Conservation (phyloP, 2,113 vertebrate genomes). For the Ageneiosus marmoratus region DNA sequence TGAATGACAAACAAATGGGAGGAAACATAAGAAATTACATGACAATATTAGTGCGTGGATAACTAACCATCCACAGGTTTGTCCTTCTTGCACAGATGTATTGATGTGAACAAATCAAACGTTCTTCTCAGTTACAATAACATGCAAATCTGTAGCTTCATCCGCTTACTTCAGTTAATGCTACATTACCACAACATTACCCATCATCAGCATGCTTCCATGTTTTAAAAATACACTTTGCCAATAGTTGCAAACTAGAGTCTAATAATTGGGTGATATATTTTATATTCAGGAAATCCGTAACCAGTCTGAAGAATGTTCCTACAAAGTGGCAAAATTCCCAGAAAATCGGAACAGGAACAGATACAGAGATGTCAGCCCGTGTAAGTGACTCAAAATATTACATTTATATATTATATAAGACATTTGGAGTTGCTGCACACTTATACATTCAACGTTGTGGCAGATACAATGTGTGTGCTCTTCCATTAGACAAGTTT, state of each 20-base stretch:
- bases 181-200: background rate
- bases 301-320: constrained; percentile 86
- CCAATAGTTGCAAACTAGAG: background rate
- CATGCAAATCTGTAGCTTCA: background rate
- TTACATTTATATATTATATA: background rate
- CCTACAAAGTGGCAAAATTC: constrained; percentile 91
- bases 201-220: background rate
- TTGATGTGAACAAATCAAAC: background rate
- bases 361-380: constrained; percentile 98
- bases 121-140: background rate
- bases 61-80: background rate
- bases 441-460: background rate
- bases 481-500: background rate
- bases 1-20: too few relatives aligned
- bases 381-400: constrained; percentile 82
- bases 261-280: background rate
- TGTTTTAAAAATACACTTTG: background rate
- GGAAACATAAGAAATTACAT: too few relatives aligned
- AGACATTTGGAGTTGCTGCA: background rate
- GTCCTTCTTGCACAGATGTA: background rate
- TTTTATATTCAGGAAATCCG: constrained; percentile 86
- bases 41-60: too few relatives aligned
- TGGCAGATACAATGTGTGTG: background rate
- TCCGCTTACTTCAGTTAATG: background rate
- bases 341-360: constrained; percentile 92